Percentiles rank a stretch among this genome's conserved stretches.
Evolutionary conservation across 2,797 vertebrate species (phyloP).

Genomic region (Girardinus metallicus): DNA sequence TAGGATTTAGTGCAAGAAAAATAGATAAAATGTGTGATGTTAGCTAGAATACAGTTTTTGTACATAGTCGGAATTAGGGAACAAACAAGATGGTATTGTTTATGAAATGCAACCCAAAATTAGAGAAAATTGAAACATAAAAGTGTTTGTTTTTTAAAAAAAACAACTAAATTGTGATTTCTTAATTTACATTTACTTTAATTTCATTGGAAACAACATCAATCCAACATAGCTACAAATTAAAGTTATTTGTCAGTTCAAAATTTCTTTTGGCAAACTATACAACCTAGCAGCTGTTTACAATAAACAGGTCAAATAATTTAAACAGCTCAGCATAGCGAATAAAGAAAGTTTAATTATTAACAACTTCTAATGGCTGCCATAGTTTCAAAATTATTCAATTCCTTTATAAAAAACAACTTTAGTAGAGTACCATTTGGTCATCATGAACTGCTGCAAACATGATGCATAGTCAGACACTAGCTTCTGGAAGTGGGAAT

Average conservation of each 20-base stretch:
- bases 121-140: neutral
- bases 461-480: neutral
- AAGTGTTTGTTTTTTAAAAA: neutral
- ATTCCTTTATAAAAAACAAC: neutral
- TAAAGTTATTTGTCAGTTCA: neutral
- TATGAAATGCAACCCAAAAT: slow-evolving; percentile 64
- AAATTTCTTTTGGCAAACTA: neutral
- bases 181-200: neutral
- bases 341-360: neutral
- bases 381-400: neutral
- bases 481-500: neutral
- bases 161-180: neutral
- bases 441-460: neutral
- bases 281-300: neutral
- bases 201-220: neutral
- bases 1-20: neutral
- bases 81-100: slow-evolving; percentile 52
- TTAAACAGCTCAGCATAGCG: neutral
- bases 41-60: neutral
- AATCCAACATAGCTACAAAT: neutral
- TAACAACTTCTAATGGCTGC: neutral
- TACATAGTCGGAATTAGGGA: slow-evolving; percentile 2
- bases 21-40: slow-evolving; percentile 1
- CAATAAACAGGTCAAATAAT: neutral
- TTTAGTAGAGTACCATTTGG: neutral